Base-by-base conservation (phyloP, 2,888 invertebrate species). In the Patella pellucida region DNA sequence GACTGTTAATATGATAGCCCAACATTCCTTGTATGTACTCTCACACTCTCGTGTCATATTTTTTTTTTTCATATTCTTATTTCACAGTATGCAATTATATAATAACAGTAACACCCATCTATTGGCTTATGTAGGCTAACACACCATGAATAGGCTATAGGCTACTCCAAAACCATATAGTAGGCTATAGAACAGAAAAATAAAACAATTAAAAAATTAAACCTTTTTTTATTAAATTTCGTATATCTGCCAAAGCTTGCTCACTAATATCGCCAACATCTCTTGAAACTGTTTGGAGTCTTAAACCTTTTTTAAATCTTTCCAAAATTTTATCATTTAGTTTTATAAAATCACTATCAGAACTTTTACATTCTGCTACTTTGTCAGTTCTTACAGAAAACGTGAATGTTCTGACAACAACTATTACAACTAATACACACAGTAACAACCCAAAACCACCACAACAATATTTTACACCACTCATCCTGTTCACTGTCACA, bases 331-430 rank as follows among this genome's bases (percentile, higher is more conserved):
- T 72, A 31, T 82, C 79, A 16, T 78, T 78, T 41, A 84, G 82
- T 27, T 78, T 79, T 31, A 87, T 86, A 71, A 84, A 86, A 75
- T 87, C 87, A 16, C 78, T 71, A 74, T 87, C 87, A 2, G 79
- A 78, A 23, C 79, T 69, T 54, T 78, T 82, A 73, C 88, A 88
- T 19, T 78, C 78, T 15, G 69, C 71, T 11, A 85, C 79, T 23
- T 76, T 71, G 67, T 82, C 79, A n/a, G 81, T 79, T 51, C 82
- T 78, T 1, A 81, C 78, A 15, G 80, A 75, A 16, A 86, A 23
- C 3, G 85, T 84, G n/a, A 83, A 76, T 15, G 86, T 86, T 52
- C 85, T 78, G 9, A 85, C 72, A 5, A 82, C 5, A 69, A 86
- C 78, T 15, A 85, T 76, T 0, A 74, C 71, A 0, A 71, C 54